Base-by-base conservation (phyloP, 2,797 vertebrate species). In the Cryptoprocta ferox region DNA sequence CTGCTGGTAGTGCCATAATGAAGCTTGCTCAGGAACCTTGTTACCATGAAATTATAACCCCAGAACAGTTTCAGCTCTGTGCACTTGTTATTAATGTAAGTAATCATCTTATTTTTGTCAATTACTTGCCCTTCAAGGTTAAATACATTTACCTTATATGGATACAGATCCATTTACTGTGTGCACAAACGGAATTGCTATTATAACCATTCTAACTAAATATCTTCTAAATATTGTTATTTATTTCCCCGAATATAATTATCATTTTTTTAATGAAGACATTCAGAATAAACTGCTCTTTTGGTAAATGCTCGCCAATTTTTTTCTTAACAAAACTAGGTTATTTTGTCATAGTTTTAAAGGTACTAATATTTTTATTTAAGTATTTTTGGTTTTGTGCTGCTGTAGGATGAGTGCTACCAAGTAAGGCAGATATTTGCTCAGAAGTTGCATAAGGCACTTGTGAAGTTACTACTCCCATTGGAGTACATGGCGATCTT, bases 21-120 rank as follows among this genome's bases (percentile, higher is more conserved):
- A 99, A 99, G 98, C 98, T 99, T 98, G 99, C 99, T 92, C 99
- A 99, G 98, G 99, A 99, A 98, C 99, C 99, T 89, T 99, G 99
- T 98, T 99, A 99, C 98, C 99, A 99, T 98, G 99, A 99, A 98
- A 99, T 99, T 98, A 99, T 99, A 98, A 99, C 99, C 87, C 99
- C 99, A 87, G 99, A 99, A 98, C 99, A 99, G 98, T 99, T 99
- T 98, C 99, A 99, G 98, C 99, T 99, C 96, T 99, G 99, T 98
- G 99, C 99, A 78, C 99, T 99, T 50, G 99, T 99, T 95, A 99
- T 99, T 98, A 99, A 99, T 96, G 99, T 99, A 98, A 99, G 99
- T 99, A 98, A 93, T 78, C 37, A 15, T 73, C 5, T 96, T 90
- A 87, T 83, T 92, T 96, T 3, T 97, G 53, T 96, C 24, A 50